phyloP scores from a whole-genome alignment of 2,113 vertebrate genomes.

The Panthera tigris region DNA sequence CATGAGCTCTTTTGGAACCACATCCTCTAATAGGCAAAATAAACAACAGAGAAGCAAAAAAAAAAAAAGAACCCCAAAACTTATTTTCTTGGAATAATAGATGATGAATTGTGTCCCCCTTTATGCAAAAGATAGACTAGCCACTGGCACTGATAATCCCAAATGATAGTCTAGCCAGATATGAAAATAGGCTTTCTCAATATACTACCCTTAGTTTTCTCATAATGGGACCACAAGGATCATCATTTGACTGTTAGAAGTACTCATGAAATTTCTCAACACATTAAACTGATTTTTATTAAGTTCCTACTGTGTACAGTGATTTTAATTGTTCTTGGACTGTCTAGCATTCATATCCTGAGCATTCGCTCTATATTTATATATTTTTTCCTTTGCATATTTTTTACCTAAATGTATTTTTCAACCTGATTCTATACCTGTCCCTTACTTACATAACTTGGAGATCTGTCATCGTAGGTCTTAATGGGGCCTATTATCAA shows the following conservation, averaged over 20 bases:
- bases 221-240: neutral
- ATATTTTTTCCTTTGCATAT: neutral
- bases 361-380: neutral
- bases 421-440: neutral
- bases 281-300: neutral
- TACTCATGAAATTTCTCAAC: neutral
- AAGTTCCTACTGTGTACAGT: neutral
- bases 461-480: neutral
- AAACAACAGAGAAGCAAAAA: neutral
- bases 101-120: neutral
- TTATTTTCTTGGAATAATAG: neutral
- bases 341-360: neutral
- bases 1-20: neutral
- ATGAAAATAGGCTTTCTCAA: neutral
- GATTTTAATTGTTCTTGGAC: neutral
- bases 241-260: neutral
- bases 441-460: neutral
- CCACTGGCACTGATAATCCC: neutral
- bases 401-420: neutral
- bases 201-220: neutral
- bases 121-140: neutral
- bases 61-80: neutral
- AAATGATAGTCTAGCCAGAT: neutral
- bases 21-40: neutral
- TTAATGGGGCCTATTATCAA: neutral